phyloP scores from a whole-genome alignment of 1,140 invertebrate genomes.

The Neodiprion virginianus region DNA sequence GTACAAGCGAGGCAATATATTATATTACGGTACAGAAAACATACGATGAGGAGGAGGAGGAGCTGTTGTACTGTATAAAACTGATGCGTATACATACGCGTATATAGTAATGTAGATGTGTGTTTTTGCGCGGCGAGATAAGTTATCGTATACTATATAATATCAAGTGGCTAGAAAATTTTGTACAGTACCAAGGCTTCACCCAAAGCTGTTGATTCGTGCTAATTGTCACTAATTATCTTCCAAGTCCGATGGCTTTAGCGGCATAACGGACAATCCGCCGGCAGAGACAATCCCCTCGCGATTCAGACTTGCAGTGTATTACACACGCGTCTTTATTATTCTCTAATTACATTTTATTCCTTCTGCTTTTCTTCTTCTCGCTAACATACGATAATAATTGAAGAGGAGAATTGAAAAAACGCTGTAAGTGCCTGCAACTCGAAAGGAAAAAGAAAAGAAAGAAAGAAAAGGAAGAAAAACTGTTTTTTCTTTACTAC shows the following conservation, averaged over 20 bases:
- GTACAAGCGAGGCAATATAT: too few relatives aligned
- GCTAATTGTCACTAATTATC: conserved; percentile 18
- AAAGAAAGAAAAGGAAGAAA: too few relatives aligned
- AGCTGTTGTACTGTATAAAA: too few relatives aligned
- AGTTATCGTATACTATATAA: background rate
- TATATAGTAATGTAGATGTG: background rate
- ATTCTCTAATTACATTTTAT: background rate
- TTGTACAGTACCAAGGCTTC: conserved; percentile 12
- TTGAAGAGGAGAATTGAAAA: too few relatives aligned
- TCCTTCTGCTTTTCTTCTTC: conserved; percentile 3
- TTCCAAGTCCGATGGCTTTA: conserved; percentile 12
- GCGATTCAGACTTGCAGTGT: background rate
- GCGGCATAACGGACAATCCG: background rate
- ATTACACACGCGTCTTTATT: background rate
- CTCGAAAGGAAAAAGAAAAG: too few relatives aligned
- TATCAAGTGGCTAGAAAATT: conserved; percentile 9
- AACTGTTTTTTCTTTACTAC: too few relatives aligned
- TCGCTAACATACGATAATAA: background rate
- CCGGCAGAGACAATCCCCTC: background rate
- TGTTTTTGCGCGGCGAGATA: background rate
- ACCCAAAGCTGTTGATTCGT: conserved; percentile 15
- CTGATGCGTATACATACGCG: too few relatives aligned
- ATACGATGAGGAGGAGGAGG: too few relatives aligned
- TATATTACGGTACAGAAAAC: too few relatives aligned
- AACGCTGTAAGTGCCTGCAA: too few relatives aligned